phyloP scores from a whole-genome alignment of 1,140 invertebrate genomes.

The Heliothis subflexa region DNA sequence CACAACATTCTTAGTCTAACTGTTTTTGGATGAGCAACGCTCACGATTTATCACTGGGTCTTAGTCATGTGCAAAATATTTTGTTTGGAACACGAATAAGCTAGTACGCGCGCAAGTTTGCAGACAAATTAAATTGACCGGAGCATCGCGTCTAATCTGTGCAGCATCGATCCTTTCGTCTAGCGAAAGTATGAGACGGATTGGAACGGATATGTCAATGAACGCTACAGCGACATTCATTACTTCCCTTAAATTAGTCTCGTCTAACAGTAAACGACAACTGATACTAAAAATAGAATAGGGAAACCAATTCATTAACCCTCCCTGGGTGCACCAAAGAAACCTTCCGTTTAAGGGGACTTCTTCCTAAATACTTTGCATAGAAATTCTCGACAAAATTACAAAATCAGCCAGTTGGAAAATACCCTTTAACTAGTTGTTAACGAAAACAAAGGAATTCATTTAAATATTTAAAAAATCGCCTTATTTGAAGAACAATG shows the following conservation, averaged over 20 bases:
- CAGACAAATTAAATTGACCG: conserved; percentile 28
- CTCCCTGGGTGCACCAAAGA: conserved; percentile 26
- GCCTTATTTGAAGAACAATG: too few species aligned
- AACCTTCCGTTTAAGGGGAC: conserved; percentile 21
- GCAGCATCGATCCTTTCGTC: not conserved
- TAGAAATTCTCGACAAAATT: conserved; percentile 16
- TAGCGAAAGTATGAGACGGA: conserved; percentile 21
- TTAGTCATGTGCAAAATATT: conserved; percentile 19
- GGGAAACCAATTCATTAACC: conserved; percentile 52
- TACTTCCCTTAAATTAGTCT: conserved; percentile 46
- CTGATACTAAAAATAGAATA: conserved; percentile 52
- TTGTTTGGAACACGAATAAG: conserved; percentile 3
- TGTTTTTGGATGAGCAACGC: conserved; percentile 8
- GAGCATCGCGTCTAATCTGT: conserved; percentile 22
- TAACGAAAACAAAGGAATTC: not conserved
- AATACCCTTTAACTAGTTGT: not conserved
- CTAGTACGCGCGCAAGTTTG: conserved; percentile 8
- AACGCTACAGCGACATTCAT: conserved; percentile 31
- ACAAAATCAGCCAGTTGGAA: not conserved
- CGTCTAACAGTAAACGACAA: conserved; percentile 40
- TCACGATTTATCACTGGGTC: conserved; percentile 1
- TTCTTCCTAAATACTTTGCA: conserved; percentile 34
- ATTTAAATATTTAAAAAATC: not conserved
- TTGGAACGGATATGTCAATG: conserved; percentile 47
- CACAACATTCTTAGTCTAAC: not conserved